Evolutionary conservation across 2,797 vertebrate species (phyloP).

Genomic region (Sparus aurata): DNA sequence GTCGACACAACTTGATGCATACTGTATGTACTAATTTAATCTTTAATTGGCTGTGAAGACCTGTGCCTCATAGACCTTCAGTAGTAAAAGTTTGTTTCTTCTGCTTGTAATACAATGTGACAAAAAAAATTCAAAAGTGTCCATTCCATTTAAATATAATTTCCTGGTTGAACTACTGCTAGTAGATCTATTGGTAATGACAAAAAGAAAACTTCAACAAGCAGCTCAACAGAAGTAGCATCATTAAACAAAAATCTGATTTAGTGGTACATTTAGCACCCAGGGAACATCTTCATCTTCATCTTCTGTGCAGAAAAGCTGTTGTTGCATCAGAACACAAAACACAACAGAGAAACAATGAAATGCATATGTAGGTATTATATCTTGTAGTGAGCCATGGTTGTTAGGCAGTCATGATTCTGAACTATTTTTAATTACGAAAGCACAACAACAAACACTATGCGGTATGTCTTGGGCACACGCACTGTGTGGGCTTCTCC

Average conservation of each 20-base stretch:
- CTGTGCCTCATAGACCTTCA: neutral
- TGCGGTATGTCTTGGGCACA: neutral
- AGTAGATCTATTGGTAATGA: neutral
- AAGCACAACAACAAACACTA: neutral
- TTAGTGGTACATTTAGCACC: conserved; percentile 29
- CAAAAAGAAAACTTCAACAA: neutral
- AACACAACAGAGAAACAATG: conserved; percentile 10
- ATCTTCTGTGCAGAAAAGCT: neutral
- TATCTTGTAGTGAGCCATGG: neutral
- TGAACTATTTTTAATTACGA: neutral
- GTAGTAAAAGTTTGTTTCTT: neutral
- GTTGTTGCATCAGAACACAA: conserved; percentile 1
- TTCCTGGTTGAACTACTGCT: neutral
- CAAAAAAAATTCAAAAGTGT: no score
- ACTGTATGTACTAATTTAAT: conserved; percentile 5
- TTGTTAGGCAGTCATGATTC: neutral
- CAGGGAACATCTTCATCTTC: neutral
- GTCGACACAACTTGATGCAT: conserved; percentile 10
- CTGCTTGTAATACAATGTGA: neutral
- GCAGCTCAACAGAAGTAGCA: conserved; percentile 10
- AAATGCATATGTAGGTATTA: neutral
- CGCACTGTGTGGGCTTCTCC: neutral
- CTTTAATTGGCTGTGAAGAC: neutral
- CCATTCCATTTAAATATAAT: no score
- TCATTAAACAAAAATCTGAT: conserved; percentile 34